A percentile compares a stretch with the other conserved stretches of the same genome.
These are phyloP conservation scores for Netelia virgata DNA, from an alignment of 2,888 invertebrate species.

Conservation along the genomic window DNA sequence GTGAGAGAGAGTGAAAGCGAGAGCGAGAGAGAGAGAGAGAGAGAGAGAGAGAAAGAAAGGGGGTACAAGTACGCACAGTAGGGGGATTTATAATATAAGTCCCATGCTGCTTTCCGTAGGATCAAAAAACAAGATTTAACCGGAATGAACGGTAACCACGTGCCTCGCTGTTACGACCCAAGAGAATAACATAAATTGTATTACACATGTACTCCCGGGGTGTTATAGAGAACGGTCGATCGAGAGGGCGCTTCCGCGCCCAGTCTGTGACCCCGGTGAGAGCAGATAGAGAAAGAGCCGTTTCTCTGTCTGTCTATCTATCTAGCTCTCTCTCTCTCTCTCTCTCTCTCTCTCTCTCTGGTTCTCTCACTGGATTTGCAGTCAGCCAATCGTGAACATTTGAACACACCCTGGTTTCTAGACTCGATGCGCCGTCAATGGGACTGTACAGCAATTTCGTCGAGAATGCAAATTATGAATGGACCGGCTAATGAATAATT, in stretches of 20 bases:
- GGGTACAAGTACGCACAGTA: constrained; percentile 3
- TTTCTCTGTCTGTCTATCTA: no score
- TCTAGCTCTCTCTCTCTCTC: background rate
- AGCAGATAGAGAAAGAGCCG: background rate
- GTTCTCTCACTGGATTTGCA: background rate
- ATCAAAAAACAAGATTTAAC: constrained; percentile 41
- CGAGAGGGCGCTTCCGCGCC: constrained; percentile 20
- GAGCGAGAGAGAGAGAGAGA: no score
- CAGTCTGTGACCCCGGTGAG: constrained; percentile 1
- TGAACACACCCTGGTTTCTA: background rate
- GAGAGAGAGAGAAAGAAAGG: background rate
- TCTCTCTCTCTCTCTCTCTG: background rate
- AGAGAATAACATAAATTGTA: constrained; percentile 60
- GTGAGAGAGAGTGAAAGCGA: background rate
- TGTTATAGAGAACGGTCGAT: constrained; percentile 33
- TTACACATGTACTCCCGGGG: constrained; percentile 39
- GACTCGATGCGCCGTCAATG: background rate
- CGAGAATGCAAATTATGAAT: background rate
- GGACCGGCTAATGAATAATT: background rate
- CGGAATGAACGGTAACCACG: constrained; percentile 29
- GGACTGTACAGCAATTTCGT: background rate
- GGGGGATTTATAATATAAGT: constrained; percentile 23
- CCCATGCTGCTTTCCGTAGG: constrained; percentile 27
- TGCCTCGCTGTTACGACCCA: constrained; percentile 4
- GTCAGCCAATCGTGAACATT: constrained; percentile 13